Base-by-base conservation (phyloP, 1,140 invertebrate genomes). In the Calliopsis andreniformis region DNA sequence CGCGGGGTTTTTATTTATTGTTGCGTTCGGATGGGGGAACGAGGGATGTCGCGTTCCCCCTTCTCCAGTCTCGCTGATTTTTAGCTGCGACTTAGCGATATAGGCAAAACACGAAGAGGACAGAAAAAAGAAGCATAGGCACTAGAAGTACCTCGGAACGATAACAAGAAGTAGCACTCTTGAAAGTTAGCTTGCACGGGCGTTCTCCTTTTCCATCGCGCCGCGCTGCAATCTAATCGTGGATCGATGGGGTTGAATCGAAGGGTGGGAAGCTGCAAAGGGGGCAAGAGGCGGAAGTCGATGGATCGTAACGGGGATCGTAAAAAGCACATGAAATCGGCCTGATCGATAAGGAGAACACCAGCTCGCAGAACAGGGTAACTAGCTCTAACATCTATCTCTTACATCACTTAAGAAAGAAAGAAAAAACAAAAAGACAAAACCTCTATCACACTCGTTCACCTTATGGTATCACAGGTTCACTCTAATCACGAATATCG, bases 341-440 rank as follows among this genome's bases (percentile, higher is more conserved):
- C 61, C 58, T 47, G 87, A 88, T 83, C 86, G 80, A 77, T 79
- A 72, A 70, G 85, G 80, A 71, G 77, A 83, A 83, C 78, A 73
- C 80, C 83, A 87, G 86, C 84, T 89, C 88, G 87, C 87, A 86
- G 82, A 89, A 89, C 88, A 89, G 88, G 88, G 88, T 89, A 89
- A 89, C 88, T 89, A 89, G 88, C 80, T 88, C 87, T 89, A 89
- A 88, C 87, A 88, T 87, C 86, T 86, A 88, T 89, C 84, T 89
- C 84, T 89, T 82, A 87, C 81, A 83, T 85, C 86, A 86, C 83
- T 81, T 83, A 81, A 78, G 79, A 73, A 84, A 83, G 68, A 64
- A 69, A 75, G 51, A 78, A 56, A 55, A 66, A 67, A 55, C 3
- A 59, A 51, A 67, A 79, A 75, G n/a, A n/a, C n/a, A n/a, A 75